These are phyloP conservation scores for Lepidurus arcticus DNA, from an alignment of 1,140 invertebrate genomes.

Conservation along the genomic window DNA sequence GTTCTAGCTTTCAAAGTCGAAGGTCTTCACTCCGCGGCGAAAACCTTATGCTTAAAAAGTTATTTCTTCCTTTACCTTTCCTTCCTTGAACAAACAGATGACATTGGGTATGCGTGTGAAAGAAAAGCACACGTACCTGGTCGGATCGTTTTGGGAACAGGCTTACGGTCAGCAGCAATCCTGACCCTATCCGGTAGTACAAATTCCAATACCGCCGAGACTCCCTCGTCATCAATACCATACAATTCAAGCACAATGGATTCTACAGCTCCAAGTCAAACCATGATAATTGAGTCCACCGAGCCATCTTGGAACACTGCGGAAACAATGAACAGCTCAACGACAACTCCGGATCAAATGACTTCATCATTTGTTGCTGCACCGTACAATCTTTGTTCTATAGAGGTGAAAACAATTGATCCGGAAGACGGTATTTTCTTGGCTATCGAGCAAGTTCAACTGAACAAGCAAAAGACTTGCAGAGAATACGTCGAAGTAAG, in stretches of 20 bases:
- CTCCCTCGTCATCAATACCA: background rate
- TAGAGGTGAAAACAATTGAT: background rate
- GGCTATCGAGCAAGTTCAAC: background rate
- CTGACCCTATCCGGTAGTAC: background rate
- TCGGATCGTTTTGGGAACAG: background rate
- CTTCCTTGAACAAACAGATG: background rate
- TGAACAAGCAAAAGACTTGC: background rate
- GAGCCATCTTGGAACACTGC: background rate
- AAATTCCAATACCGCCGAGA: background rate
- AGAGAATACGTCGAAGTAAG: background rate
- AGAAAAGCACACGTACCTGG: background rate
- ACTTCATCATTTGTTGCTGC: background rate
- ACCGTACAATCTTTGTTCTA: background rate
- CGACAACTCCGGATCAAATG: background rate
- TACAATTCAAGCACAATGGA: background rate
- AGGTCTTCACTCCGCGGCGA: background rate
- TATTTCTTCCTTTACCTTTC: background rate
- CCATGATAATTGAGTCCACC: background rate
- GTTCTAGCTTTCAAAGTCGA: background rate
- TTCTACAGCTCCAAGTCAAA: background rate
- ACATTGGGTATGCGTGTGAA: background rate
- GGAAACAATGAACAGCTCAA: background rate
- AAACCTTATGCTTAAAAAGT: background rate
- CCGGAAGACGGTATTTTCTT: background rate
- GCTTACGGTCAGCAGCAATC: background rate